Evolutionary conservation across 2,888 invertebrate genomes (phyloP).

Genomic region (Alloscopus bannaensis): DNA sequence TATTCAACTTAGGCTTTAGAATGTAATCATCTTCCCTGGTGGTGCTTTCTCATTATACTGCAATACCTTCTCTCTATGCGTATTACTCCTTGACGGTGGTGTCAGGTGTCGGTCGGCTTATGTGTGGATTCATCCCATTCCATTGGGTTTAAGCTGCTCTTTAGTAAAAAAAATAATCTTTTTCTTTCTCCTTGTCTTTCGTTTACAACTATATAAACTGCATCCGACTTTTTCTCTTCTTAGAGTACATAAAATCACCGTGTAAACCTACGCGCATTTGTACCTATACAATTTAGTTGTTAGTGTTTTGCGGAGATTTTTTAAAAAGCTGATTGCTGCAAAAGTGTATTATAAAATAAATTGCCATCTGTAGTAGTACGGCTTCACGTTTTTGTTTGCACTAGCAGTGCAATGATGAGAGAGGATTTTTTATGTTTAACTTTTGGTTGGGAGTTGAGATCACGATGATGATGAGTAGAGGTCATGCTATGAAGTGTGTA

Average conservation of each 20-base stretch:
- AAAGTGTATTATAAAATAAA: neutral
- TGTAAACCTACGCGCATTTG: slow-evolving; percentile 1
- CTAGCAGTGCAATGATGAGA: too few relatives aligned
- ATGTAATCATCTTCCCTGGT: slow-evolving; percentile 38
- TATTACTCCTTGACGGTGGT: slow-evolving; percentile 36
- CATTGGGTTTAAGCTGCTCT: slow-evolving; percentile 17
- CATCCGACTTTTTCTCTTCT: slow-evolving; percentile 41
- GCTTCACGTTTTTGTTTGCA: too few relatives aligned
- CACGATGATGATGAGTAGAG: slow-evolving; percentile 44
- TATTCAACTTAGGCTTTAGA: slow-evolving; percentile 37
- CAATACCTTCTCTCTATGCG: neutral
- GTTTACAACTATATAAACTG: too few relatives aligned
- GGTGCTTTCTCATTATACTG: slow-evolving; percentile 36
- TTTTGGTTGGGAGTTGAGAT: too few relatives aligned
- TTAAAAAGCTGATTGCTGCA: too few relatives aligned
- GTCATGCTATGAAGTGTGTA: slow-evolving; percentile 35
- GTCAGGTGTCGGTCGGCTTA: slow-evolving; percentile 59
- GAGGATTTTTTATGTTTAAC: too few relatives aligned
- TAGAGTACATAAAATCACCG: neutral
- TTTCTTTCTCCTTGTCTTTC: neutral
- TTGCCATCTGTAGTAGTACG: too few relatives aligned
- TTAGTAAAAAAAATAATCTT: neutral
- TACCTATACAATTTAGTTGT: neutral
- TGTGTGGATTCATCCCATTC: slow-evolving; percentile 26
- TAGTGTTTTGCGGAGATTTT: too few relatives aligned